Evolutionary conservation across 2,888 invertebrate species (phyloP).

Genomic region (Sarcophaga rosellei): DNA sequence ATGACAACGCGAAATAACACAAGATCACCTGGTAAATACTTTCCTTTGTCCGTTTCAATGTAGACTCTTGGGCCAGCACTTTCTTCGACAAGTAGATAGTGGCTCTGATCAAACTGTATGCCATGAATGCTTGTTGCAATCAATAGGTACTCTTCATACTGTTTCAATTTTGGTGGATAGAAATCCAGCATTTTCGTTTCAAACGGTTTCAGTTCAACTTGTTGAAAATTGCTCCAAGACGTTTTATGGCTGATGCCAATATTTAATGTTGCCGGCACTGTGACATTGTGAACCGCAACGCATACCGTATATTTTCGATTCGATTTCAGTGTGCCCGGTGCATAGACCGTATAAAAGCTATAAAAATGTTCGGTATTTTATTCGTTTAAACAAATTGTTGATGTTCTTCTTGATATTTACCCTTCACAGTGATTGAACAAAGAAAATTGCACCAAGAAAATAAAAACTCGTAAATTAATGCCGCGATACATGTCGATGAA

Average conservation of each 20-base stretch:
- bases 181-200: conserved; percentile 19
- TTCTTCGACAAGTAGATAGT: conserved; percentile 85
- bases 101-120: conserved; percentile 87
- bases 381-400: neutral
- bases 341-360: conserved; percentile 33
- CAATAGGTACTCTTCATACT: conserved; percentile 59
- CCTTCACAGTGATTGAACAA: neutral
- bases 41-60: conserved; percentile 95
- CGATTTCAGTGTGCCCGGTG: conserved; percentile 32
- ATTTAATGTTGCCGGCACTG: conserved; percentile 11
- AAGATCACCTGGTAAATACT: conserved; percentile 93
- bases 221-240: neutral
- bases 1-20: conserved; percentile 89
- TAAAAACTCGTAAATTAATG: neutral
- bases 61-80: conserved; percentile 88
- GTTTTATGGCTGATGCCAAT: neutral
- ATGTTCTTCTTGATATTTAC: neutral
- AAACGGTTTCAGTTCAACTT: neutral
- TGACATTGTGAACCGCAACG: conserved; percentile 3
- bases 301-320: conserved; percentile 34
- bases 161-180: conserved; percentile 8
- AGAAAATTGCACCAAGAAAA: neutral
- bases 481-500: neutral
- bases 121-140: conserved; percentile 85
- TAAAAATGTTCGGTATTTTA: neutral